Conservation (phyloP, 2,113 vertebrate genomes). For the Pardalotus punctatus region DNA sequence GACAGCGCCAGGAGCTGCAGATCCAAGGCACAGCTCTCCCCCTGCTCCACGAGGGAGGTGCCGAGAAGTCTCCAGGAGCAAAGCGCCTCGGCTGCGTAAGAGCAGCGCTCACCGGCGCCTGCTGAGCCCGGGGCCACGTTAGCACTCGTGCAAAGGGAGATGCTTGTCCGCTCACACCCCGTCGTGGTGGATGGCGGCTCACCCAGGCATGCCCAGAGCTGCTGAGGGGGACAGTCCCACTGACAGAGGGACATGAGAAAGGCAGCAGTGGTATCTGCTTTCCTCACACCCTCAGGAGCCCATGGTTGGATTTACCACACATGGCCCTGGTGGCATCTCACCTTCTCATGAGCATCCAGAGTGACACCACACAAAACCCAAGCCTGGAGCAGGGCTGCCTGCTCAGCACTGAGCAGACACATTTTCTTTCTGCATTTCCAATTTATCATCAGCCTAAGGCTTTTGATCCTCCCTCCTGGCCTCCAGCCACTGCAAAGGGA, state of each 20-base stretch:
- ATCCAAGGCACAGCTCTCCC: background rate
- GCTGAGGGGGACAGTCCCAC: background rate
- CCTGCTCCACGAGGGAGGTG: accelerated
- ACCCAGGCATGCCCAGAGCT: background rate
- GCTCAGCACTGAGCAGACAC: background rate
- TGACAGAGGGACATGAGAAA: accelerated
- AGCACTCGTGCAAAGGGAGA: background rate
- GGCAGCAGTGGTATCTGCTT: background rate
- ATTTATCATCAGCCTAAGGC: background rate
- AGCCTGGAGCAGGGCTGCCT: background rate
- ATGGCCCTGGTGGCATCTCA: background rate
- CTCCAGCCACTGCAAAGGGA: background rate
- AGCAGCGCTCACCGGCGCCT: accelerated
- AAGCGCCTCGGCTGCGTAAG: accelerated
- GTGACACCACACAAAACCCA: background rate
- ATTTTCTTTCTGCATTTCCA: background rate
- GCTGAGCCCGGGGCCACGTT: background rate
- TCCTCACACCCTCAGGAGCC: background rate
- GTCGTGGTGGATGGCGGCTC: accelerated
- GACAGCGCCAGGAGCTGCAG: background rate
- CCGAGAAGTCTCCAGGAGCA: background rate
- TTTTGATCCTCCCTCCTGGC: conserved; percentile 9
- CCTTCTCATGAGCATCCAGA: background rate
- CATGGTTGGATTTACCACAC: accelerated
- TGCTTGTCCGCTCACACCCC: background rate